phyloP scores from a whole-genome alignment of 2,888 invertebrate species.

The Yponomeuta malinellus region DNA sequence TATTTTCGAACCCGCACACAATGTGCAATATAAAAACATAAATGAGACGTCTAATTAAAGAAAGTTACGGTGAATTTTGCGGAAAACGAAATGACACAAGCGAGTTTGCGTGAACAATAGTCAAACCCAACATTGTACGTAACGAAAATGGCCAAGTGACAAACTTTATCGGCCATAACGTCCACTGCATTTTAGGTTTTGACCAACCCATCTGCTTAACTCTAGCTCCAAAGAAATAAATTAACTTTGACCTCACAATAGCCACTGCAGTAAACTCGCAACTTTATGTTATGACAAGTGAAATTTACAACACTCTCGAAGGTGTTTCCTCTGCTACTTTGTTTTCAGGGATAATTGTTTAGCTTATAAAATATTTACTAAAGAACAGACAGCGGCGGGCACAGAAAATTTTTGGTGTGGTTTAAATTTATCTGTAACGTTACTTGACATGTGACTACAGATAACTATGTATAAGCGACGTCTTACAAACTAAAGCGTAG shows the following conservation, averaged over 20 bases:
- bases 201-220: slow-evolving; percentile 1
- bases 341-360: slow-evolving; percentile 19
- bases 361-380: slow-evolving; percentile 13
- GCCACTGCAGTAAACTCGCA: slow-evolving; percentile 42
- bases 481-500: too few relatives aligned
- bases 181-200: slow-evolving; percentile 1
- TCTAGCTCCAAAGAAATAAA: slow-evolving; percentile 40
- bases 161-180: not conserved
- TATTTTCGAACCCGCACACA: not conserved
- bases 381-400: slow-evolving; percentile 1
- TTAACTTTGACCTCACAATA: slow-evolving; percentile 53
- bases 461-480: not conserved
- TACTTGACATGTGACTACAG: too few relatives aligned
- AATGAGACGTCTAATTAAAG: not conserved
- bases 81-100: not conserved
- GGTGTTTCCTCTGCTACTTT: slow-evolving; percentile 16
- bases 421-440: not conserved
- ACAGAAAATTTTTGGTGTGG: not conserved
- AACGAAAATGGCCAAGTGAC: not conserved
- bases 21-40: not conserved
- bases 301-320: slow-evolving; percentile 38
- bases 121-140: not conserved
- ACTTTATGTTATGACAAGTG: slow-evolving; percentile 50
- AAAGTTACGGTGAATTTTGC: not conserved
- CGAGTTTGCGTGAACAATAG: slow-evolving; percentile 5